Conservation (phyloP, 2,888 invertebrate species). For the Eledona agricola region DNA sequence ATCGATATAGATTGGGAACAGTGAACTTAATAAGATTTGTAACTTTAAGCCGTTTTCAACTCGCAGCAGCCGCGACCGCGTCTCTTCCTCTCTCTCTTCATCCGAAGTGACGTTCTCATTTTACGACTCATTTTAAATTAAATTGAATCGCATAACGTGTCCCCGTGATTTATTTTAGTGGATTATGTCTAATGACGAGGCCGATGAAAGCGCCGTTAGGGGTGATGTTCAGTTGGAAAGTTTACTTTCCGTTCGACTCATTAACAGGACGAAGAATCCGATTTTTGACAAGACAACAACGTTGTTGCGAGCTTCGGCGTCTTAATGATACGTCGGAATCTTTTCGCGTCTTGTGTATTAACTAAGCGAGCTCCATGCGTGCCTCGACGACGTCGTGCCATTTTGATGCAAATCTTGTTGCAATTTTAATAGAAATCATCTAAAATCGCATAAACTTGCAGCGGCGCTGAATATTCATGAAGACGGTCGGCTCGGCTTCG, state of each 20-base stretch:
- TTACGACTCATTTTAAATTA: conserved; percentile 29
- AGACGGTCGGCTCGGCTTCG: conserved; percentile 38
- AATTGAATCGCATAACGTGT: conserved; percentile 29
- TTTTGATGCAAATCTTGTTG: conserved; percentile 40
- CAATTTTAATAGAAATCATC: conserved; percentile 45
- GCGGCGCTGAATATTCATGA: conserved; percentile 44
- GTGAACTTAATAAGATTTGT: conserved; percentile 32
- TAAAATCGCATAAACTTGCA: conserved; percentile 44
- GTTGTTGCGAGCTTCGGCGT: too few relatives aligned
- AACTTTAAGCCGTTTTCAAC: conserved; percentile 32
- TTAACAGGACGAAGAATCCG: too few relatives aligned
- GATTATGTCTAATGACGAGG: conserved; percentile 9
- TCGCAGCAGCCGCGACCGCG: too few relatives aligned
- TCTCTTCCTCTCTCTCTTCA: conserved; percentile 22
- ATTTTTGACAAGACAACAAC: too few relatives aligned
- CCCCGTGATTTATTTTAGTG: conserved; percentile 16
- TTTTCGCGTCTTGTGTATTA: too few relatives aligned
- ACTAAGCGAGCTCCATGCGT: too few relatives aligned
- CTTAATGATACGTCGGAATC: neutral
- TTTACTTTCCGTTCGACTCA: too few relatives aligned
- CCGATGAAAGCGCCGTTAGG: conserved; percentile 7
- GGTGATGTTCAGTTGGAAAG: too few relatives aligned
- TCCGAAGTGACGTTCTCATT: conserved; percentile 23
- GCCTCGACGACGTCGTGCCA: too few relatives aligned
- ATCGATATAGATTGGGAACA: conserved; percentile 33